Conservation (phyloP, 2,113 vertebrate genomes). For the Pelvicachromis taeniatus region DNA sequence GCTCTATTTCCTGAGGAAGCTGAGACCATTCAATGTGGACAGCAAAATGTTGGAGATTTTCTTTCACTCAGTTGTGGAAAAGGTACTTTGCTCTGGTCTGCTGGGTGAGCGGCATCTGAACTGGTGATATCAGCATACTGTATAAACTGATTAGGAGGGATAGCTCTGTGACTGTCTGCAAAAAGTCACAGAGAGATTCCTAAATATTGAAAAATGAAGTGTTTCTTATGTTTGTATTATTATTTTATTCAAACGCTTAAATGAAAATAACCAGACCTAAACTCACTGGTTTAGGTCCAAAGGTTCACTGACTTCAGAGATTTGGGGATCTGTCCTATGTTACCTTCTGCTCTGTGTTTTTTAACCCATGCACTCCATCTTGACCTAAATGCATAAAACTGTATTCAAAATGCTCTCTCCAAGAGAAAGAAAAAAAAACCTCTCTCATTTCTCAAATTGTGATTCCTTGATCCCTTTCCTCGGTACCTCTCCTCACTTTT, state of each 20-base stretch:
- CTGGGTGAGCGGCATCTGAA: background rate
- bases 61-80: background rate
- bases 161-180: background rate
- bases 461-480: background rate
- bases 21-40: background rate
- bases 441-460: background rate
- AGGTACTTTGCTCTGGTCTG: background rate
- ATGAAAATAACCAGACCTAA: background rate
- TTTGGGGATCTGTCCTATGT: too few relatives aligned
- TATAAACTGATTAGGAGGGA: background rate
- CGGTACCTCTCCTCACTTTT: background rate
- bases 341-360: background rate
- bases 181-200: background rate
- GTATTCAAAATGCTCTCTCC: background rate
- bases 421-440: background rate
- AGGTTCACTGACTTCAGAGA: background rate
- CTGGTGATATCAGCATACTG: background rate
- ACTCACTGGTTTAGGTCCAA: fast-evolving
- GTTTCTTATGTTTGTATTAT: background rate
- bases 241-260: background rate
- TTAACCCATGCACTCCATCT: background rate
- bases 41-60: background rate
- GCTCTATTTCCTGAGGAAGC: background rate
- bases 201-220: background rate
- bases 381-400: background rate